These are phyloP conservation scores for Chaetops frenatus DNA, from an alignment of 2,113 vertebrate species.

Conservation along the genomic window DNA sequence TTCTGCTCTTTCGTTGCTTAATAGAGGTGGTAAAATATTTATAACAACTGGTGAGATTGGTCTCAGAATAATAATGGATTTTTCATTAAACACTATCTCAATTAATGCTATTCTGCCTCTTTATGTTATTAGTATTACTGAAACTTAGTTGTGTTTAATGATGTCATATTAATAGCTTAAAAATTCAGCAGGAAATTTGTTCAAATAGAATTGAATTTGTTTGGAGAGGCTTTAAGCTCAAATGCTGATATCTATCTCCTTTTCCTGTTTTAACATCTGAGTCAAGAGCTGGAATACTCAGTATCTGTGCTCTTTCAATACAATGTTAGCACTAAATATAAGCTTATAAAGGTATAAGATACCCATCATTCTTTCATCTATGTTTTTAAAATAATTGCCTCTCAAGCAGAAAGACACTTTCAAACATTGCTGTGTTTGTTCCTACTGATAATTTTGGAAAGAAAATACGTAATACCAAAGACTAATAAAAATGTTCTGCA, in stretches of 20 bases:
- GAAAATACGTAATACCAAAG: background rate
- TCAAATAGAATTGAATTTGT: background rate
- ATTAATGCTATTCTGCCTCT: background rate
- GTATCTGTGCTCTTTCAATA: background rate
- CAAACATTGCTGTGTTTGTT: background rate
- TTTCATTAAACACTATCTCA: background rate
- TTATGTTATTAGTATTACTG: background rate
- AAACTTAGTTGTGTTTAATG: background rate
- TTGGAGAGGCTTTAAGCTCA: background rate
- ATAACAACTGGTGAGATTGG: background rate
- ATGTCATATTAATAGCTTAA: background rate
- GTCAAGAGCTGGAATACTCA: background rate
- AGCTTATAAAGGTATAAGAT: background rate
- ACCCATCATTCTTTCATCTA: background rate
- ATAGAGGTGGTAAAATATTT: background rate
- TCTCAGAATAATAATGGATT: background rate
- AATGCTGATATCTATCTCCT: background rate
- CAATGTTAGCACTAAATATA: background rate
- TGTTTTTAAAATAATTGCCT: background rate
- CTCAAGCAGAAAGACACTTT: background rate
- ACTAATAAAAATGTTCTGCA: background rate
- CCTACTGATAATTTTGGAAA: background rate
- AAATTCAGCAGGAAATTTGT: background rate
- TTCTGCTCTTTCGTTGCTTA: background rate
- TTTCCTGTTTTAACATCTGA: background rate